phyloP scores from a whole-genome alignment of 2,113 vertebrate genomes.

The Thalassoma bifasciatum region DNA sequence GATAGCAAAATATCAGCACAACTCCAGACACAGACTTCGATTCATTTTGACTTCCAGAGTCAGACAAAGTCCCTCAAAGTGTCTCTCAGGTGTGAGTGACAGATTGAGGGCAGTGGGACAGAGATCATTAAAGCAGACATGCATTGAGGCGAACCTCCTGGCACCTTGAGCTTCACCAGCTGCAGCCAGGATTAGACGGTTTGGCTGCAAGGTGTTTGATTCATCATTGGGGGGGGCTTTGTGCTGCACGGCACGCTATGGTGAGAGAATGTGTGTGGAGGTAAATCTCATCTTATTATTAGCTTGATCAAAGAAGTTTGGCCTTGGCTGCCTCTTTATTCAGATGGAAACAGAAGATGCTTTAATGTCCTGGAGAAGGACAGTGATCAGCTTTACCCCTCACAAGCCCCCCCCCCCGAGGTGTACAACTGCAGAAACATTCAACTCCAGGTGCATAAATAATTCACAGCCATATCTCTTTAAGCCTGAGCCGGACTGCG shows the following conservation, averaged over 20 bases:
- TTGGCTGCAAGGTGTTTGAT: conserved; percentile 37
- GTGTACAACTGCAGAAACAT: conserved; percentile 9
- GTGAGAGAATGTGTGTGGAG: not conserved
- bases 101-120: conserved; percentile 75
- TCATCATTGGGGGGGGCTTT: conserved; percentile 49
- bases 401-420: not conserved
- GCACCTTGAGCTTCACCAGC: conserved; percentile 55
- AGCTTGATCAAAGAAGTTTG: conserved; percentile 16
- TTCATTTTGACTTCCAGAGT: too few relatives aligned
- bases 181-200: conserved; percentile 59
- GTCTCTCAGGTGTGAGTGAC: conserved; percentile 58
- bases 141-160: conserved; percentile 50
- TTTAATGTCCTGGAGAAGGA: conserved; percentile 10
- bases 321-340: not conserved
- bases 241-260: not conserved
- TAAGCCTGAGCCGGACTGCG: not conserved
- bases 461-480: conserved; percentile 33
- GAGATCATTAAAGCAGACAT: conserved; percentile 51
- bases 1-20: too few relatives aligned
- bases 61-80: too few relatives aligned
- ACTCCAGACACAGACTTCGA: too few relatives aligned
- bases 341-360: too few relatives aligned
- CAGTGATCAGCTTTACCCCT: too few relatives aligned
- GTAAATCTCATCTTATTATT: conserved; percentile 15
- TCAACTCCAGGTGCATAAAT: conserved; percentile 25